These are phyloP conservation scores for Procambarus clarkii DNA, from an alignment of 1,140 invertebrate genomes.

Conservation along the genomic window DNA sequence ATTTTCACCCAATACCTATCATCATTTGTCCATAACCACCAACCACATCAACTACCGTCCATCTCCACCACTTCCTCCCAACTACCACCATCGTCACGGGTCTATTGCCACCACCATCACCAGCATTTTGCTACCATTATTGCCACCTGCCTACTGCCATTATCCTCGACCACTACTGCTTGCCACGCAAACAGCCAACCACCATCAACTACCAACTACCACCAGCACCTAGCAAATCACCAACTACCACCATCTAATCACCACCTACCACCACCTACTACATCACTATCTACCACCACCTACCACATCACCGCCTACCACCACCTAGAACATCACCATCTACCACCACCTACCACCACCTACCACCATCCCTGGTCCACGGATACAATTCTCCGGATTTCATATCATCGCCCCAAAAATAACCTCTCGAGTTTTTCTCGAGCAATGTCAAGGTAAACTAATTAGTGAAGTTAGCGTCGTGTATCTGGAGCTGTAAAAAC, in stretches of 20 bases:
- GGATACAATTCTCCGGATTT: not conserved
- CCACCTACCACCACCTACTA: too few relatives aligned
- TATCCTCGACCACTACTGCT: too few relatives aligned
- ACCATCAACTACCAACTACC: too few relatives aligned
- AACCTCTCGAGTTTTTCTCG: not conserved
- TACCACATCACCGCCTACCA: not conserved
- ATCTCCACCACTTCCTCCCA: not conserved
- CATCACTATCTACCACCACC: too few relatives aligned
- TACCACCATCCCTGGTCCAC: not conserved
- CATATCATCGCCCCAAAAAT: constrained; percentile 14
- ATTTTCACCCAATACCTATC: not conserved
- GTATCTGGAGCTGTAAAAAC: constrained; percentile 20
- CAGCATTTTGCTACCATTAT: too few relatives aligned
- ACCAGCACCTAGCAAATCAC: not conserved
- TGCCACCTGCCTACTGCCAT: too few relatives aligned
- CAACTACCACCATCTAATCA: not conserved
- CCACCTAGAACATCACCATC: too few relatives aligned
- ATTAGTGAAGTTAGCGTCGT: constrained; percentile 28
- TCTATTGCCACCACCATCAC: too few relatives aligned
- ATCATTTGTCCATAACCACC: not conserved
- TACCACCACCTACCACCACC: not conserved
- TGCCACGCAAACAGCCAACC: too few relatives aligned
- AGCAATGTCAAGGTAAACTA: constrained; percentile 35
- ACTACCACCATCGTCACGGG: not conserved
- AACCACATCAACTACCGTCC: not conserved